Evolutionary conservation across 1,140 invertebrate genomes (phyloP).

Genomic region (Sesamia nonagrioides): DNA sequence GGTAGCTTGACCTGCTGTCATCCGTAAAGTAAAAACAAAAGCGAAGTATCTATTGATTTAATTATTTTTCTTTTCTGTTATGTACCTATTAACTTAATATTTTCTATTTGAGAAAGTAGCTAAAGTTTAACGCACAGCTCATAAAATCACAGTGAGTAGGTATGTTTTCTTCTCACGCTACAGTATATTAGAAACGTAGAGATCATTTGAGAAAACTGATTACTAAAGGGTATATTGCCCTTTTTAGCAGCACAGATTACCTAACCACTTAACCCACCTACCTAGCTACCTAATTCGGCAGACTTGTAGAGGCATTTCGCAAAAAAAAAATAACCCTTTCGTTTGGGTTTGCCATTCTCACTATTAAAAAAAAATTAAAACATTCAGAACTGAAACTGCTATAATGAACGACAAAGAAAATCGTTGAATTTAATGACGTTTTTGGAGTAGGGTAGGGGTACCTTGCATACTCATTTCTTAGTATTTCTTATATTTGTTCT

Average conservation of each 20-base stretch:
- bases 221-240: neutral
- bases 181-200: neutral
- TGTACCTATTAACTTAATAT: too few species aligned
- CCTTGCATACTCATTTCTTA: neutral
- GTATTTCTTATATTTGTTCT: constrained; percentile 7
- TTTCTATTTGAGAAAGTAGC: too few species aligned
- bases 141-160: neutral
- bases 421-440: constrained; percentile 5
- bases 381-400: neutral
- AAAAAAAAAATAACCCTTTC: neutral
- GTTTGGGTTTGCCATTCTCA: too few species aligned
- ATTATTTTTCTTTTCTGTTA: too few species aligned
- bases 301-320: neutral
- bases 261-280: neutral
- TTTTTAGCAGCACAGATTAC: neutral
- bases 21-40: too few species aligned
- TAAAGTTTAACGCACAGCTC: too few species aligned
- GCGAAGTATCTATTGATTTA: too few species aligned
- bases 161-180: neutral
- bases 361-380: too few species aligned
- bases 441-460: neutral
- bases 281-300: neutral
- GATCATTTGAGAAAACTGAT: neutral
- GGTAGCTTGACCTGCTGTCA: too few species aligned
- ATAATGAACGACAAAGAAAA: neutral